Conservation (phyloP, 2,113 vertebrate genomes). For the Scytalopus superciliaris region DNA sequence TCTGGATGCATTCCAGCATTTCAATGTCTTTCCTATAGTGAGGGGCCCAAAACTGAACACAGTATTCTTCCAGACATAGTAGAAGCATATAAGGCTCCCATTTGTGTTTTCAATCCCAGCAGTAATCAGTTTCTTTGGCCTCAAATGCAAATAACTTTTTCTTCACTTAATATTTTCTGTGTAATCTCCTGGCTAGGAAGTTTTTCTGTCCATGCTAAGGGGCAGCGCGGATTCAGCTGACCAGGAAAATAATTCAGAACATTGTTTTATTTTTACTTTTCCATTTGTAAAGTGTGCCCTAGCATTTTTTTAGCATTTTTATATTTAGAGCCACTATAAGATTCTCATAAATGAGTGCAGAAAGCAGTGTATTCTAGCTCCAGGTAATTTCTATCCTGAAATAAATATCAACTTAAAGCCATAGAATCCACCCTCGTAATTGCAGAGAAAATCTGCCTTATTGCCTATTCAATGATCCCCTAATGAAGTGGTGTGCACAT, state of each 20-base stretch:
- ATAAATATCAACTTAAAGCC: neutral
- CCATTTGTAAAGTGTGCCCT: neutral
- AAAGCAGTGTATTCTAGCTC: neutral
- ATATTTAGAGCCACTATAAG: neutral
- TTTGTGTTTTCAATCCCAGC: neutral
- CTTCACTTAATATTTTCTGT: neutral
- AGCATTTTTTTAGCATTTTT: neutral
- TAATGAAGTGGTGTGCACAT: neutral
- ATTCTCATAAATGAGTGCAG: neutral
- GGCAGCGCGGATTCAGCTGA: neutral
- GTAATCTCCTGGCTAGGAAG: neutral
- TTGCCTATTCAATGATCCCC: neutral
- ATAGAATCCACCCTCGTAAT: neutral
- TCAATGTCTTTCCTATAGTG: neutral
- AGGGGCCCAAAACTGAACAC: neutral
- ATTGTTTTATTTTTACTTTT: neutral
- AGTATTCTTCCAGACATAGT: neutral
- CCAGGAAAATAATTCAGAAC: neutral
- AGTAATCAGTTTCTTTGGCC: neutral
- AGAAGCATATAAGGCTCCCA: neutral
- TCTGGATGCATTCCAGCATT: neutral
- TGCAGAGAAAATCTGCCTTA: neutral
- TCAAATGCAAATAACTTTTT: conserved; percentile 14
- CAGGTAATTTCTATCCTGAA: neutral
- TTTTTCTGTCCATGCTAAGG: neutral